A percentile compares a stretch with the other conserved stretches of the same genome.
Evolutionary conservation across 2,113 vertebrate species (phyloP).

Genomic region (Nicator chloris): DNA sequence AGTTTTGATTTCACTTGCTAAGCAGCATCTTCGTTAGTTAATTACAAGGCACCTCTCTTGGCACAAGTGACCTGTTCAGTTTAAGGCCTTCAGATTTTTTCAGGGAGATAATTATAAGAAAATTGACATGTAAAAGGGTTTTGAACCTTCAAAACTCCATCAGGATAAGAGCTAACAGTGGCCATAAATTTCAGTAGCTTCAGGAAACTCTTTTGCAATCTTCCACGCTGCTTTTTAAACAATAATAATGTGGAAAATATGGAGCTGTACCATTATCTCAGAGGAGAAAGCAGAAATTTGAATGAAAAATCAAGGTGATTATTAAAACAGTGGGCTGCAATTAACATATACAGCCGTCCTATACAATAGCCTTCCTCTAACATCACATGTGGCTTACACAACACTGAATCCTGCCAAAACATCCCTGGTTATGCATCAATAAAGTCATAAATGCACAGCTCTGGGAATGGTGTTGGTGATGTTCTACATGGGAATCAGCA

Average conservation of each 20-base stretch:
- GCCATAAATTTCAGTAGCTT: not conserved
- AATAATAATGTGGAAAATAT: not conserved
- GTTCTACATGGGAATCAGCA: slow-evolving; percentile 18
- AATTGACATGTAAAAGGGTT: not conserved
- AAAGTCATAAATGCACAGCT: not conserved
- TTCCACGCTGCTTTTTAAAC: not conserved
- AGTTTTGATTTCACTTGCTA: not conserved
- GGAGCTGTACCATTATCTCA: not conserved
- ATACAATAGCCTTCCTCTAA: not conserved
- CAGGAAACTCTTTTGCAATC: not conserved
- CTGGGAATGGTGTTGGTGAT: slow-evolving; percentile 34
- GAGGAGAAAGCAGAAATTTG: not conserved
- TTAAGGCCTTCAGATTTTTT: not conserved
- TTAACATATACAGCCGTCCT: not conserved
- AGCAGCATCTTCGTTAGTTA: not conserved
- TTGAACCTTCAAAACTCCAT: not conserved
- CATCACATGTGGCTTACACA: not conserved
- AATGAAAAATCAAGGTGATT: not conserved
- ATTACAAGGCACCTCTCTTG: not conserved
- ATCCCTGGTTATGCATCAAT: not conserved
- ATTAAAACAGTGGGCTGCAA: not conserved
- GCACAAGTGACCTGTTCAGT: not conserved
- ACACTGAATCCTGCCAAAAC: not conserved
- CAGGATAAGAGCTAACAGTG: not conserved
- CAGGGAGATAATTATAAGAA: not conserved